Percentiles rank a stretch among this genome's conserved stretches.
Evolutionary conservation across 2,888 invertebrate genomes (phyloP).

Genomic region (Itoplectis maculator): DNA sequence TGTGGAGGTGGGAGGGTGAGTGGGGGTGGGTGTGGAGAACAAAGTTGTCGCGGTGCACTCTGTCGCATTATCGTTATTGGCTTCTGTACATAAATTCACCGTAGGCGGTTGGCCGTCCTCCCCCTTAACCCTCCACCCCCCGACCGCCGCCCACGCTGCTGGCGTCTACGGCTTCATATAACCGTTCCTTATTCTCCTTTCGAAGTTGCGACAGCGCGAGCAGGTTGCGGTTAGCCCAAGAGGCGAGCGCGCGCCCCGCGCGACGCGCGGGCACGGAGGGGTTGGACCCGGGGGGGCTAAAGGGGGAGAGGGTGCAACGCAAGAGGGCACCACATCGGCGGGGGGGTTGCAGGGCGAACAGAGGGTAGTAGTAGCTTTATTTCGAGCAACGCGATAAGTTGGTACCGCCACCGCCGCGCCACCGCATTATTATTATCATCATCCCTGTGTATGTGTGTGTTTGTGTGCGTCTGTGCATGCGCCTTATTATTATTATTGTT

Average conservation of each 20-base stretch:
- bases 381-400: conserved; percentile 78
- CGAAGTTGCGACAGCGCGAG: conserved; percentile 44
- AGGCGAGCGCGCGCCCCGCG: conserved; percentile 41
- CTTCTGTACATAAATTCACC: conserved; percentile 62
- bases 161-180: conserved; percentile 18
- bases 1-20: background rate
- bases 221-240: conserved; percentile 37
- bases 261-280: conserved; percentile 38
- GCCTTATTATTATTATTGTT: conserved; percentile 81
- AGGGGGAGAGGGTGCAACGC: no score
- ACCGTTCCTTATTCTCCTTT: conserved; percentile 48
- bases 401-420: conserved; percentile 77
- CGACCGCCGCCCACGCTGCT: no score
- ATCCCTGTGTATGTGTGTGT: conserved; percentile 59
- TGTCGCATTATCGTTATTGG: conserved; percentile 64
- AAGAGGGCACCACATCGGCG: conserved; percentile 49
- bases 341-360: conserved; percentile 47
- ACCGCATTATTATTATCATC: conserved; percentile 73
- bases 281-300: conserved; percentile 41
- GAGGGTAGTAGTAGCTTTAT: conserved; percentile 71
- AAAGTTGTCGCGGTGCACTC: conserved; percentile 57
- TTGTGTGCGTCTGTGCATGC: no score
- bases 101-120: conserved; percentile 54
- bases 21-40: background rate
- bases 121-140: no score